phyloP scores from a whole-genome alignment of 2,797 vertebrate genomes.

The Hemitrygon akajei region DNA sequence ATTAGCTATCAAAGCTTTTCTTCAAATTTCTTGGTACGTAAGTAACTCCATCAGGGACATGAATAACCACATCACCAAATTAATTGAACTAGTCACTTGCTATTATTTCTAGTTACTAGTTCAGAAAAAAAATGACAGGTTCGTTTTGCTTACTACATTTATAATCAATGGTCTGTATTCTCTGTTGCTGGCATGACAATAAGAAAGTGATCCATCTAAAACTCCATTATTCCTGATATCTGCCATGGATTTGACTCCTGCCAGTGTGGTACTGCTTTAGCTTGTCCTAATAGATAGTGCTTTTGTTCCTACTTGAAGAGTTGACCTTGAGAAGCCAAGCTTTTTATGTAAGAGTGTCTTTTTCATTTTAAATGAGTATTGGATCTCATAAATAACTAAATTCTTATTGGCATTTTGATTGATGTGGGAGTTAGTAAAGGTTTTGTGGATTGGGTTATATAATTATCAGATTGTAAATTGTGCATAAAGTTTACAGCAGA shows the following conservation, averaged over 20 bases:
- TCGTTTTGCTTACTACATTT: not conserved
- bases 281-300: not conserved
- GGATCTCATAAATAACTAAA: conserved; percentile 12
- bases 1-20: not conserved
- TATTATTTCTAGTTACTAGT: not conserved
- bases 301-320: not conserved
- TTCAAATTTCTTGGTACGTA: not conserved
- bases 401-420: conserved; percentile 27
- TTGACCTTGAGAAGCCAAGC: not conserved
- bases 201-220: not conserved
- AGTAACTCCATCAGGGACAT: not conserved
- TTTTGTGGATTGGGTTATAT: not conserved
- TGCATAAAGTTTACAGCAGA: not conserved
- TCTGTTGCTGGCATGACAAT: not conserved
- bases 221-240: not conserved
- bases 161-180: not conserved
- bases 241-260: not conserved
- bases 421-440: not conserved
- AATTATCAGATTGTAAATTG: conserved; percentile 10
- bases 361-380: not conserved
- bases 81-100: not conserved
- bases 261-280: not conserved
- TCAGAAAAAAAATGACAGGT: not conserved
- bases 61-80: not conserved
- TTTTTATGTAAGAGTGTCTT: not conserved